Evolutionary conservation across 1,140 invertebrate species (phyloP), one percentile per base, ranked within the genome.

Genomic region (Drosophila auraria): DNA sequence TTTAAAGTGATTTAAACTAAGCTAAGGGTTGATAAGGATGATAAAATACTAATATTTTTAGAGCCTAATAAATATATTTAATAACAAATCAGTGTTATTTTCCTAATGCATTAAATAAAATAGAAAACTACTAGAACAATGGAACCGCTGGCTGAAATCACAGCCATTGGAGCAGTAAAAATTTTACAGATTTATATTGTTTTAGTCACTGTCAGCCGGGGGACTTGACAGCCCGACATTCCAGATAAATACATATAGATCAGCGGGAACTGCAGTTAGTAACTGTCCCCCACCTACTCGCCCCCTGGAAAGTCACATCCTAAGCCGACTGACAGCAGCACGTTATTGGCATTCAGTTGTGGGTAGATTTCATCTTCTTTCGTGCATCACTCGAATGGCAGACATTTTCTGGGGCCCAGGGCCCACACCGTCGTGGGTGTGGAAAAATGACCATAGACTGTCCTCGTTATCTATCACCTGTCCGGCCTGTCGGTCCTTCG

Each of bases 391-490:
- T 42, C 42, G 25, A 38, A 36, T 27, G 23, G 15, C 27, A 50
- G 53, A 20, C 25, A 25, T 36, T 20, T 33, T 5, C 27, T 30
- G 27, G 25, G 25, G 51, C 3, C 33, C 8, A 20, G 36, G 12
- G 44, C 20, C 20, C 20, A 1, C 20, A 20, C 20, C 20, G 8
- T 20, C 12, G 11, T 36, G 33, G 64, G 57, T 71, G 74, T 70
- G 56, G 57, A 78, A 78, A 78, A 78, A 78, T 78, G 64, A 69
- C 68, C 75, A 69, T 70, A 62, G 64, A 78, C 64, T 78, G 75
- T 78, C 75, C 75, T 78, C 38, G 75, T 78, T 78, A 78, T 78
- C 75, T 78, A 70, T 78, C 74, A 78, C 74, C 75, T 78, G 75
- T 78, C 75, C 33, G 33, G 64, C 6, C 23, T 78, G 75, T 78